Evolutionary conservation across 2,888 invertebrate genomes (phyloP).

Genomic region (Uropetala carovei): DNA sequence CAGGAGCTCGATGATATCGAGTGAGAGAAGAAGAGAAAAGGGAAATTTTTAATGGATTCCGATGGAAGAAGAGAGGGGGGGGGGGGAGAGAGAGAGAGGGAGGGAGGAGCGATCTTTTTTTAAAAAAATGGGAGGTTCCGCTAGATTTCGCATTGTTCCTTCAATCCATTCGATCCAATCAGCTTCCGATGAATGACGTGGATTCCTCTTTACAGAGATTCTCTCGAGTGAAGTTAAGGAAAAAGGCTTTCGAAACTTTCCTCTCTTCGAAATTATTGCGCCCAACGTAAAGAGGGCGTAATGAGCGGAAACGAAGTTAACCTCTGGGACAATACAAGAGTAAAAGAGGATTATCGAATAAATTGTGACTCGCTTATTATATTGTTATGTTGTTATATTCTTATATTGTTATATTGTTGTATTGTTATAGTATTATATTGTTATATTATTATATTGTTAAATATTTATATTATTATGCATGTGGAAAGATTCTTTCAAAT

Average conservation of each 20-base stretch:
- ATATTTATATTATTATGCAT: no score
- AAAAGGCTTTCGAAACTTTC: background rate
- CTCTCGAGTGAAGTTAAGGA: background rate
- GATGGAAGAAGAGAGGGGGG: background rate
- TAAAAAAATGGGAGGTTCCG: background rate
- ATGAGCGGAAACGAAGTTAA: no score
- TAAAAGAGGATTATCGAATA: no score
- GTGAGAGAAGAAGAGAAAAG: background rate
- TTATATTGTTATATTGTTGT: no score
- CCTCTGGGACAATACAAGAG: no score
- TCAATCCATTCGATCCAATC: conserved; percentile 26
- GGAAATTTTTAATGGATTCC: background rate
- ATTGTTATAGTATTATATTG: no score
- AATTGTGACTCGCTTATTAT: no score
- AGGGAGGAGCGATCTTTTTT: background rate
- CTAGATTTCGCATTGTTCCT: background rate
- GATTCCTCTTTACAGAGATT: background rate
- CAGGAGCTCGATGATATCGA: conserved; percentile 14
- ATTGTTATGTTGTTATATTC: no score
- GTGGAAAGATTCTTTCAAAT: no score
- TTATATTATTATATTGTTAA: no score
- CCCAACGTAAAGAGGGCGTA: no score
- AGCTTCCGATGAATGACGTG: background rate
- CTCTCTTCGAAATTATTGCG: background rate
- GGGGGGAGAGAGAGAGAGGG: background rate